A percentile compares a stretch with the other conserved stretches of the same genome.
phyloP scores from a whole-genome alignment of 2,888 invertebrate species.

The Acanthoscelides obtectus region DNA sequence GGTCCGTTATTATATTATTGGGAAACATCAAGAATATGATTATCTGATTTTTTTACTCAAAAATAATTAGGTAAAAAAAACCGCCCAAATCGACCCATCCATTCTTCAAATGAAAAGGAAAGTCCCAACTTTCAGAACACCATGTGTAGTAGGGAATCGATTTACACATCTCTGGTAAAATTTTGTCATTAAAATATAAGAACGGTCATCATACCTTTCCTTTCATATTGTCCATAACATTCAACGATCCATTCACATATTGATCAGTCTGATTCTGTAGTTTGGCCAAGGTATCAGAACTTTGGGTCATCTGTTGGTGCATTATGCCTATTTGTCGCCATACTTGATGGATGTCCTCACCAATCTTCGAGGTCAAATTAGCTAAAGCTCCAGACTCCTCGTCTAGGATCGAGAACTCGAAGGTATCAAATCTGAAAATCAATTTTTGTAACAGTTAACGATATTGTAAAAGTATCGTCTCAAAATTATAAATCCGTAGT shows the following conservation, averaged over 20 bases:
- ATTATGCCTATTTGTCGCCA: slow-evolving; percentile 89
- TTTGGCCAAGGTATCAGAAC: slow-evolving; percentile 67
- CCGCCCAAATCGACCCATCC: too few species aligned
- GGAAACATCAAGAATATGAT: too few species aligned
- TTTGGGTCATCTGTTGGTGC: slow-evolving; percentile 76
- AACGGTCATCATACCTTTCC: slow-evolving; percentile 54
- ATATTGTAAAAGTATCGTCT: background rate
- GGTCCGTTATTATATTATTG: too few species aligned
- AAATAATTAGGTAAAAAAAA: too few species aligned
- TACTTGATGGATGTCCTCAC: slow-evolving; percentile 76
- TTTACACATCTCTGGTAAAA: too few species aligned
- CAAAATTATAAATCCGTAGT: background rate
- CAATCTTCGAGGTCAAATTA: slow-evolving; percentile 72
- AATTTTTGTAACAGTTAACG: background rate
- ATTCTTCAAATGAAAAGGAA: too few species aligned
- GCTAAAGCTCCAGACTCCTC: slow-evolving; percentile 68
- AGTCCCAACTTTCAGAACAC: too few species aligned
- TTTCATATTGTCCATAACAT: slow-evolving; percentile 73
- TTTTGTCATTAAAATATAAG: background rate
- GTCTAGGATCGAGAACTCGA: slow-evolving; percentile 64
- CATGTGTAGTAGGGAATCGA: too few species aligned
- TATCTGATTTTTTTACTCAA: too few species aligned
- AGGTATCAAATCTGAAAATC: slow-evolving; percentile 58
- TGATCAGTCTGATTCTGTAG: slow-evolving; percentile 72
- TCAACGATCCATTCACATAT: slow-evolving; percentile 74